Evolutionary conservation across 30 jellyfish, hydroid and myxozoan genomes (phyloP).

Genomic region (Aurelia aurita complex sp. Pacific): DNA sequence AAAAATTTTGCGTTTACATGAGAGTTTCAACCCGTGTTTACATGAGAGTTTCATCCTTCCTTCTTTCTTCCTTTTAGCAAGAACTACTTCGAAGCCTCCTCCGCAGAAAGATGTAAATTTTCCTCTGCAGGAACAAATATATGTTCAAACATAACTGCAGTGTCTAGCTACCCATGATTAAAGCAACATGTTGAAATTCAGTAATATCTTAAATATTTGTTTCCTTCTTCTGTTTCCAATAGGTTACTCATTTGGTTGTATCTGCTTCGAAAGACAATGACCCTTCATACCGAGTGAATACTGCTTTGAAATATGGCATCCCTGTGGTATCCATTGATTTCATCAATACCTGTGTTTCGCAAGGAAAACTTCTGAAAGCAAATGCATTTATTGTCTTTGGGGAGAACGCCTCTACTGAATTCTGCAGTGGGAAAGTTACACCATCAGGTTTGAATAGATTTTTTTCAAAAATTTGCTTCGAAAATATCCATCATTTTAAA

Average conservation of each 20-base stretch:
- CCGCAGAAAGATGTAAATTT: too few relatives aligned
- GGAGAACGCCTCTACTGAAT: conserved; percentile 16
- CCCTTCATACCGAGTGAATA: conserved; percentile 71
- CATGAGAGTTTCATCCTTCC: too few relatives aligned
- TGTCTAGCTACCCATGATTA: too few relatives aligned
- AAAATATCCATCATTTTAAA: too few relatives aligned
- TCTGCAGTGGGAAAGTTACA: conserved; percentile 67
- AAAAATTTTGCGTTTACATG: too few relatives aligned
- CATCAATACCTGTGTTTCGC: conserved; percentile 41
- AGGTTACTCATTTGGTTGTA: conserved; percentile 80
- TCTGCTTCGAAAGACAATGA: conserved; percentile 38
- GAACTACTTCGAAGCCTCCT: too few relatives aligned
- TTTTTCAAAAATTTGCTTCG: background rate
- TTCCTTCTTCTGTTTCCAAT: background rate
- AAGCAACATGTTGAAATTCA: background rate
- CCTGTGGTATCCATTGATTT: conserved; percentile 81
- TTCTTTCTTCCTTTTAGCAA: too few relatives aligned
- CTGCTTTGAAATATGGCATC: conserved; percentile 73
- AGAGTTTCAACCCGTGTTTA: too few relatives aligned
- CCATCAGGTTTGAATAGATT: background rate
- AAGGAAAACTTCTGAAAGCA: conserved; percentile 22
- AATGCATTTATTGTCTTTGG: conserved; percentile 56
- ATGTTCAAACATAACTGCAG: too few relatives aligned
- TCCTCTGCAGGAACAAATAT: too few relatives aligned
- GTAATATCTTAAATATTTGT: background rate